Conservation (phyloP, 2,797 vertebrate species). For the Psittacula echo region DNA sequence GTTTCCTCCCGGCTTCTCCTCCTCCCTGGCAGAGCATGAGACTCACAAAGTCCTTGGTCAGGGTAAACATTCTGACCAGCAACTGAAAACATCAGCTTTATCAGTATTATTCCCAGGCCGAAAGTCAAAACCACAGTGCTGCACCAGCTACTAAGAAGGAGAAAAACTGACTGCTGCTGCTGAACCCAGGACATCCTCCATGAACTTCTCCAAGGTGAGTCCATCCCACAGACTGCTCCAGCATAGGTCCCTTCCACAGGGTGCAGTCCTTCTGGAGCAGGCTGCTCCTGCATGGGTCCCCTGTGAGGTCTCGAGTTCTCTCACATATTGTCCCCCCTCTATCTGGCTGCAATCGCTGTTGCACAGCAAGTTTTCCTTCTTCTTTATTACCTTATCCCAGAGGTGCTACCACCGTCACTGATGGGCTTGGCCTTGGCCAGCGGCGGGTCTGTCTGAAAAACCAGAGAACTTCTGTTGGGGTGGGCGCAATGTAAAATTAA, state of each 20-base stretch:
- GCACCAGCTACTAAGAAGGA: too few relatives aligned
- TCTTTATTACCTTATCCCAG: not conserved
- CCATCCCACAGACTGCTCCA: not conserved
- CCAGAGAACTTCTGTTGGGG: not conserved
- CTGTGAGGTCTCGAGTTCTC: not conserved
- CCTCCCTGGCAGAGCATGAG: too few relatives aligned
- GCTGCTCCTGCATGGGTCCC: not conserved
- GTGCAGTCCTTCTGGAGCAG: not conserved
- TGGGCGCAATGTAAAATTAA: not conserved
- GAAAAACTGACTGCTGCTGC: too few relatives aligned
- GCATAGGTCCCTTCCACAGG: not conserved
- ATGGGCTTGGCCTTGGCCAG: not conserved
- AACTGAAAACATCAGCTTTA: too few relatives aligned
- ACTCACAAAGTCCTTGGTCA: too few relatives aligned
- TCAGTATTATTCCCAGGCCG: too few relatives aligned
- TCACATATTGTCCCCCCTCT: not conserved
- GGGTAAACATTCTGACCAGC: too few relatives aligned
- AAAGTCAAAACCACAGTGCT: too few relatives aligned
- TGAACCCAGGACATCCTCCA: not conserved
- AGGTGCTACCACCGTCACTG: not conserved
- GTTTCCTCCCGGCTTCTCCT: too few relatives aligned
- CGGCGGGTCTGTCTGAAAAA: not conserved
- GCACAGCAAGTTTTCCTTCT: not conserved
- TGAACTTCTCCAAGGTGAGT: accelerated
- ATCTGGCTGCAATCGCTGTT: not conserved